Evolutionary conservation across 1,140 invertebrate genomes (phyloP), one percentile per base, ranked within the genome.

Genomic region (Idris sp.): DNA sequence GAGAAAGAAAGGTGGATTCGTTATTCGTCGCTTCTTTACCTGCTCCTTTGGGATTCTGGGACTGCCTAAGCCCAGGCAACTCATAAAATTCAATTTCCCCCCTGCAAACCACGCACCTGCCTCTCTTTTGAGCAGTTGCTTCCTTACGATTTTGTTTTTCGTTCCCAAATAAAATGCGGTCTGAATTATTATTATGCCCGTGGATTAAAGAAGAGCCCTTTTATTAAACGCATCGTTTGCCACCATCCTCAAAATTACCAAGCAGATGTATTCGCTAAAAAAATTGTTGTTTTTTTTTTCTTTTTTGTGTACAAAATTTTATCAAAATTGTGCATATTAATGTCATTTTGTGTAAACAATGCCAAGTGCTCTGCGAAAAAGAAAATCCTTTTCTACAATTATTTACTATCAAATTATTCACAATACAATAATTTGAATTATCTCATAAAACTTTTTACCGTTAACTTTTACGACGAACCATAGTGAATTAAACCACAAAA

Each of bases 11-110:
- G 40, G 30, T 25, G 8, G 19, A 25, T 28, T 33, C 10, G 35
- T 49, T 49, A 41, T 33, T 26, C 18, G 11, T 35, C 36, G 48
- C 40, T 56, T 33, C 35, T 62, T 53, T 67, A 67, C 62, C 62
- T 67, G 51, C 43, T 54, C 62, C 62, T 15, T 11, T 19, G 62
- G 62, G 51, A 46, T 56, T 67, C 62, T 48, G 25, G 30, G 38
- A 30, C 33, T 41, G 49, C 41, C 61, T 65, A 56, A 65, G 9
- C 61, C 33, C 31, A 31, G 33, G 44, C 25, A 25, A 33, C 48
- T 54, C 41, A 54, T 67, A 67, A 67, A 56, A 56, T 67, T 67
- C 49, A 67, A 56, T 67, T 65, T 46, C 49, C 48, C 61, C 31
- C 61, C 61, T 65, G 61, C 61, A 54, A 65, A 54, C 54, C 49